Percentiles rank a stretch among this genome's conserved stretches.
Evolutionary conservation across 2,888 invertebrate species (phyloP).

Genomic region (Lamproptera curius): DNA sequence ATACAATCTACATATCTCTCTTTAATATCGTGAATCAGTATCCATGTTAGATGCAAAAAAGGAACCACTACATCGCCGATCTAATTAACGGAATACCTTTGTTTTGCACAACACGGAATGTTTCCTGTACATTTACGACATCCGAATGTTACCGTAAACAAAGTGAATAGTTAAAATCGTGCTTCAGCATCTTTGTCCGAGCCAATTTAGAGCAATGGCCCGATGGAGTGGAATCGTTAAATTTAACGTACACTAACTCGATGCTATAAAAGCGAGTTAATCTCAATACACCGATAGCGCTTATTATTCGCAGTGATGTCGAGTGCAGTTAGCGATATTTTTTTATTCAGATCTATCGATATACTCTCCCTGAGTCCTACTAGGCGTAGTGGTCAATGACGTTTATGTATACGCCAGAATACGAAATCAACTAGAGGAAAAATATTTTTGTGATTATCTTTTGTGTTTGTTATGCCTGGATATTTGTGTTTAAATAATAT

Average conservation of each 20-base stretch:
- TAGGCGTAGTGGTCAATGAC: too few relatives aligned
- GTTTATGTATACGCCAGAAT: too few relatives aligned
- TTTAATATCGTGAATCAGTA: too few relatives aligned
- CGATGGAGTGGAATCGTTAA: conserved; percentile 68
- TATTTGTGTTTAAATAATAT: too few relatives aligned
- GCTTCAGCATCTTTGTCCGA: conserved; percentile 59
- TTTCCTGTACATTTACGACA: conserved; percentile 11
- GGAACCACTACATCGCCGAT: too few relatives aligned
- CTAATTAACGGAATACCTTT: conserved; percentile 12
- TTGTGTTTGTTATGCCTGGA: too few relatives aligned
- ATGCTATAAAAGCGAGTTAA: conserved; percentile 73
- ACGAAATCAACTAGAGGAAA: too few relatives aligned
- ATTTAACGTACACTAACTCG: conserved; percentile 75
- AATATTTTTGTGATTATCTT: too few relatives aligned
- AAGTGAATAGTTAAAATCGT: conserved; percentile 53
- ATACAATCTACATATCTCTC: not conserved
- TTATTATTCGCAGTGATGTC: conserved; percentile 62
- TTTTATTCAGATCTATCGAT: conserved; percentile 3
- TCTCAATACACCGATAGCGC: conserved; percentile 76
- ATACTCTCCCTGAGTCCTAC: too few relatives aligned
- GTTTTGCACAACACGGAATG: conserved; percentile 17
- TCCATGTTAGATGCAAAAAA: too few relatives aligned
- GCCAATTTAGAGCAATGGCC: conserved; percentile 60
- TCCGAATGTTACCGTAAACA: conserved; percentile 26
- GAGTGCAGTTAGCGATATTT: conserved; percentile 15